A percentile compares a stretch with the other conserved stretches of the same genome.
Conservation (phyloP, 2,888 invertebrate species). For the Microctonus aethiopoides region DNA sequence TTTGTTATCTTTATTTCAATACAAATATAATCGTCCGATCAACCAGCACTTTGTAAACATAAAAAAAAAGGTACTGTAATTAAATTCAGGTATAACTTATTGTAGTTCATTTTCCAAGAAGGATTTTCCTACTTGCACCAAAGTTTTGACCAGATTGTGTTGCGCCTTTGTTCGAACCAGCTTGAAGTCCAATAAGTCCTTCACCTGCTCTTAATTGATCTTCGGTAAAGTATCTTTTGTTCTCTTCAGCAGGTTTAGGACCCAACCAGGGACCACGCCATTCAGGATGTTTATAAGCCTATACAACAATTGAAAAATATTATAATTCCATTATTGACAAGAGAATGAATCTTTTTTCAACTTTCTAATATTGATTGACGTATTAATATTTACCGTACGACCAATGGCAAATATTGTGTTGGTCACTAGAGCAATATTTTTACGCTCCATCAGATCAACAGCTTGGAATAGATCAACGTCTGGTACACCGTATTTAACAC, state of each 20-base stretch:
- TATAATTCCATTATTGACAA: slow-evolving; percentile 2
- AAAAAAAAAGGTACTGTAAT: background rate
- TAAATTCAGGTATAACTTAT: background rate
- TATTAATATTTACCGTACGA: slow-evolving; percentile 82
- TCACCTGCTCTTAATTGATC: slow-evolving; percentile 79
- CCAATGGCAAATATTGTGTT: slow-evolving; percentile 89
- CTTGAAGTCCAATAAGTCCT: slow-evolving; percentile 86
- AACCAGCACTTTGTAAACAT: background rate
- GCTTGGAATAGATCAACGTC: slow-evolving; percentile 91
- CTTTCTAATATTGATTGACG: too few relatives aligned
- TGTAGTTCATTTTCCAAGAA: slow-evolving; percentile 77
- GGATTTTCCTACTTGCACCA: slow-evolving; percentile 85
- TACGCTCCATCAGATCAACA: slow-evolving; percentile 90
- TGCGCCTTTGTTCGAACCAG: slow-evolving; percentile 87
- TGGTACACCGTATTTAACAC: slow-evolving; percentile 84
- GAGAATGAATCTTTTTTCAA: too few relatives aligned
- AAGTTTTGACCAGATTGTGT: slow-evolving; percentile 88
- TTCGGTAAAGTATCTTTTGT: slow-evolving; percentile 71
- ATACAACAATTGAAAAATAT: slow-evolving; percentile 35
- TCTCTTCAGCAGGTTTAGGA: slow-evolving; percentile 86
- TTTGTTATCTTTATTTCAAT: slow-evolving; percentile 2
- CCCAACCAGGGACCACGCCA: slow-evolving; percentile 86
- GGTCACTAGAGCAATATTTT: slow-evolving; percentile 89
- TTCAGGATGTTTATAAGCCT: slow-evolving; percentile 85
- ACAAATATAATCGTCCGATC: too few relatives aligned